Percentiles rank a stretch among this genome's conserved stretches.
Conservation (phyloP, 2,888 invertebrate genomes). For the Orchesellides sinensis region DNA sequence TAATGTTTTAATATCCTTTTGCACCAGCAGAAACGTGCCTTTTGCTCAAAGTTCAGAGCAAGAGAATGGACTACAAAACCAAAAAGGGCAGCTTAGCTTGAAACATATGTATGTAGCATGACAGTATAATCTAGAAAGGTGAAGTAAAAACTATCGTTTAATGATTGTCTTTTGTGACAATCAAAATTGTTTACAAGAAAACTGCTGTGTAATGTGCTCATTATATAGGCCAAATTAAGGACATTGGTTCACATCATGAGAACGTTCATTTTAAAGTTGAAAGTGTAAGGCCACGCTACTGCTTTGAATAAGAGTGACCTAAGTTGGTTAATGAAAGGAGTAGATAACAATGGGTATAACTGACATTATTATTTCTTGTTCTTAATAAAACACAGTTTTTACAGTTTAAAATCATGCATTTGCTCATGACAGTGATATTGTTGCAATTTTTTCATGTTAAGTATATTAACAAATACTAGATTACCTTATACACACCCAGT, state of each 20-base stretch:
- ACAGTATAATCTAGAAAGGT: conserved; percentile 5
- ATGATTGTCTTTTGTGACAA: conserved; percentile 14
- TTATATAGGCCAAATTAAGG: conserved; percentile 56
- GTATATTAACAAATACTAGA: conserved; percentile 6
- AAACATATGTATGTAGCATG: neutral
- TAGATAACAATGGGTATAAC: conserved; percentile 9
- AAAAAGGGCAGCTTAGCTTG: conserved; percentile 32
- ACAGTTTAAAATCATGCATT: conserved; percentile 13
- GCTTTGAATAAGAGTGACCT: neutral
- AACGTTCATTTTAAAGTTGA: neutral
- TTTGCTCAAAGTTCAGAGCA: too few species aligned
- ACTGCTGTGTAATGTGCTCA: conserved; percentile 32
- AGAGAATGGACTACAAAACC: conserved; percentile 1
- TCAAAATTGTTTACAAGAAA: conserved; percentile 40
- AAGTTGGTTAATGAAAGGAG: conserved; percentile 26
- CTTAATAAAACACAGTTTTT: conserved; percentile 33
- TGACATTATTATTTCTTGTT: conserved; percentile 11
- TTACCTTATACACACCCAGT: conserved; percentile 42
- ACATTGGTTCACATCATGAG: conserved; percentile 48
- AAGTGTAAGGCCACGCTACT: conserved; percentile 1
- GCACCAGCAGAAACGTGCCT: too few species aligned
- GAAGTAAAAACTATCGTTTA: conserved; percentile 45
- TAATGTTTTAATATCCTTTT: neutral
- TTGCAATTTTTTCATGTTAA: conserved; percentile 4
- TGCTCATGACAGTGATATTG: conserved; percentile 54